Percentiles rank a stretch among this genome's conserved stretches.
These are phyloP conservation scores for Eupithecia subfuscata DNA, from an alignment of 2,888 invertebrate species.

Conservation along the genomic window DNA sequence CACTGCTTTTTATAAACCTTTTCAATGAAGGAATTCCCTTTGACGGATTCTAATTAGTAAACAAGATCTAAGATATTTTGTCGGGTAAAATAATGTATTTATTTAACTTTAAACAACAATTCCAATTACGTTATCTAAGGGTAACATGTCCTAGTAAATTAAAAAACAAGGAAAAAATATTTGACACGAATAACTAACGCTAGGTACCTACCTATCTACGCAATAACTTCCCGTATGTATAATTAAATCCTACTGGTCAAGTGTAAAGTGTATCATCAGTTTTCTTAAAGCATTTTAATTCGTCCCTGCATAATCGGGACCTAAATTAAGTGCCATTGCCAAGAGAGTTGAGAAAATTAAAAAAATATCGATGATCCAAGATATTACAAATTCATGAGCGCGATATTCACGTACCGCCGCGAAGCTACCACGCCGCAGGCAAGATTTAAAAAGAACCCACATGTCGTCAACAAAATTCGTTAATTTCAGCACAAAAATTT, in stretches of 20 bases:
- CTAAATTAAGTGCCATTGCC: neutral
- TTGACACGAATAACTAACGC: neutral
- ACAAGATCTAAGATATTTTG: neutral
- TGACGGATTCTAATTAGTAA: neutral
- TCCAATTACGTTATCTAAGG: neutral
- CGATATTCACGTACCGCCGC: neutral
- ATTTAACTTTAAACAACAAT: neutral
- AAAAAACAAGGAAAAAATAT: neutral
- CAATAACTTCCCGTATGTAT: neutral
- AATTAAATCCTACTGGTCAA: neutral
- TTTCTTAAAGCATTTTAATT: neutral
- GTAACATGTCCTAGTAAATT: neutral
- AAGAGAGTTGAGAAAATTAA: neutral
- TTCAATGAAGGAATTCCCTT: neutral
- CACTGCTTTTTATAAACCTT: neutral
- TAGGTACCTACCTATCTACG: neutral
- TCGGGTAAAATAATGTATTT: neutral
- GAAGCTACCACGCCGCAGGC: constrained; percentile 1
- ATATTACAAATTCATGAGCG: neutral
- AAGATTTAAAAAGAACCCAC: constrained; percentile 7
- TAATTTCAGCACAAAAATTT: constrained; percentile 65
- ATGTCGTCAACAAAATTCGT: constrained; percentile 14
- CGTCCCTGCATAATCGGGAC: neutral
- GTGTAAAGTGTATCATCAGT: neutral
- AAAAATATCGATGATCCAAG: neutral